These are phyloP conservation scores for Stegana nigrithorax DNA, from an alignment of 2,888 invertebrate genomes.

Conservation along the genomic window DNA sequence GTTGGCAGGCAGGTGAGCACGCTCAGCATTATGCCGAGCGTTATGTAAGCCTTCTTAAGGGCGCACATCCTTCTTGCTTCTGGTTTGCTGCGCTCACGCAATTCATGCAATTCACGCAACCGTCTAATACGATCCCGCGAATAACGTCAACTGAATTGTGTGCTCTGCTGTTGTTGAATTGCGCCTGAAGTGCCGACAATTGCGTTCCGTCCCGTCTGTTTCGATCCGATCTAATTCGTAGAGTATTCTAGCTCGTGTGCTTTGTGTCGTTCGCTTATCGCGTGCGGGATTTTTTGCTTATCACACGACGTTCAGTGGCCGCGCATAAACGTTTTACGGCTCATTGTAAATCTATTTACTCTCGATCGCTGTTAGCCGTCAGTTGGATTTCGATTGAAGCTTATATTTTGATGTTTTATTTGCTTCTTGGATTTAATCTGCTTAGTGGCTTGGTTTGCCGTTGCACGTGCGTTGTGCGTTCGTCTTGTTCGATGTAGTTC, in stretches of 20 bases:
- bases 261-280: background rate
- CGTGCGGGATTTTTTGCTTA: conserved; percentile 3
- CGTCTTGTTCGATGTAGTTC: background rate
- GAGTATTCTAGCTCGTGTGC: too few relatives aligned
- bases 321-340: background rate
- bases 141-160: background rate
- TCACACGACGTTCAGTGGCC: too few relatives aligned
- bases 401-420: too few relatives aligned
- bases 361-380: background rate
- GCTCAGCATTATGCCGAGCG: conserved; percentile 44
- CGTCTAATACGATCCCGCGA: too few relatives aligned
- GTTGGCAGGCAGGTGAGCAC: conserved; percentile 52
- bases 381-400: background rate
- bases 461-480: background rate
- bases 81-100: background rate
- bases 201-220: background rate
- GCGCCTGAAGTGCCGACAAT: background rate
- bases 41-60: conserved; percentile 33
- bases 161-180: background rate
- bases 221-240: background rate
- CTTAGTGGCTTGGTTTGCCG: background rate
- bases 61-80: conserved; percentile 25
- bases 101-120: background rate
- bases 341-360: background rate
- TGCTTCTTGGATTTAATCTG: background rate